Evolutionary conservation across 2,113 vertebrate genomes (phyloP).

Genomic region (Pandion haliaetus): DNA sequence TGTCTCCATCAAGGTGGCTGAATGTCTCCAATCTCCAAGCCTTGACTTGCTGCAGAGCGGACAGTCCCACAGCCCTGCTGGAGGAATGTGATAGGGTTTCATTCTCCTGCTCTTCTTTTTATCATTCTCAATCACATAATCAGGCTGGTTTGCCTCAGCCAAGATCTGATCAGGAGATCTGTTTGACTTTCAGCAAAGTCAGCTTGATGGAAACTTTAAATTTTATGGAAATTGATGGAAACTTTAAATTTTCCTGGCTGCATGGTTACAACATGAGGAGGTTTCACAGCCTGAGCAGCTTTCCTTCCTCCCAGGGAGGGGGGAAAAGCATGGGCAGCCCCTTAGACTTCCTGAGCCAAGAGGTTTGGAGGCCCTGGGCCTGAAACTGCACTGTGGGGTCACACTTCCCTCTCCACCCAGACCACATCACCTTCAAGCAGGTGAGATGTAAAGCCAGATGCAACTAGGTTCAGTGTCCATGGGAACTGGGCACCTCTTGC

Average conservation of each 20-base stretch:
- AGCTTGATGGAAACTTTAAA: constrained; percentile 47
- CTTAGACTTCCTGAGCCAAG: not conserved
- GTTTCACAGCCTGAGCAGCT: not conserved
- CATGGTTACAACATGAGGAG: not conserved
- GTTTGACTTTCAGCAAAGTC: constrained; percentile 65
- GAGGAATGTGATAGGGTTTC: not conserved
- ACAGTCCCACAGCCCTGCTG: not conserved
- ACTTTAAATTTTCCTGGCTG: constrained; percentile 33
- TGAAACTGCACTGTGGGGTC: not conserved
- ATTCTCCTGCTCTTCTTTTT: not conserved
- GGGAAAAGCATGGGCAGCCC: not conserved
- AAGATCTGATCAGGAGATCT: constrained; percentile 61
- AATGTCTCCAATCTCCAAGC: not conserved
- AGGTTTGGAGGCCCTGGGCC: not conserved
- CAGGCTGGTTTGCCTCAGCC: constrained; percentile 13
- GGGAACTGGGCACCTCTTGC: not conserved
- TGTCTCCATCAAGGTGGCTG: not conserved
- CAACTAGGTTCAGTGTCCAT: not conserved
- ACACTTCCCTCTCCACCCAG: not conserved
- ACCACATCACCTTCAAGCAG: not conserved
- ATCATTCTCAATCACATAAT: not conserved
- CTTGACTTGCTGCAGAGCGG: not conserved
- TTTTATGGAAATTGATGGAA: constrained; percentile 25
- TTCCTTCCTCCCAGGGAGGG: not conserved
- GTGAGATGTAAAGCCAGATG: not conserved